Evolutionary conservation across 2,113 vertebrate species (phyloP).

Genomic region (Lamprologus callipterus): DNA sequence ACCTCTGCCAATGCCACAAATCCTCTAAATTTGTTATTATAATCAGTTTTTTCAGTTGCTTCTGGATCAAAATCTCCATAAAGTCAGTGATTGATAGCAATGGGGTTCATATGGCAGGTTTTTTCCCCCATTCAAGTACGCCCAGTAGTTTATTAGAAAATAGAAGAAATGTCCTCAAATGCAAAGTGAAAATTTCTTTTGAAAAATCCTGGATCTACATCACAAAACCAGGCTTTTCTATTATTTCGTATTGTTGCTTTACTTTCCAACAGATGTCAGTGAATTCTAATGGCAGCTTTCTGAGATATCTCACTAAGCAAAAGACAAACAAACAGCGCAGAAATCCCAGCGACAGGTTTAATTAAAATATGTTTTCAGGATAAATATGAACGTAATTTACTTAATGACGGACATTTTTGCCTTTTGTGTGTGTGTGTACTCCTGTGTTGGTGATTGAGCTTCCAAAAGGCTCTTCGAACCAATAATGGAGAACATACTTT

Average conservation of each 20-base stretch:
- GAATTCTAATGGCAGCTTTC: neutral
- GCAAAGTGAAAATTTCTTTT: neutral
- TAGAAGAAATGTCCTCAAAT: neutral
- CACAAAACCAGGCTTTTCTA: neutral
- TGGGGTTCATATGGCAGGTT: neutral
- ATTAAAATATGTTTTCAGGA: neutral
- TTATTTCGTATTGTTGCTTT: neutral
- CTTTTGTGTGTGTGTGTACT: neutral
- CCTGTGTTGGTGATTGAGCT: neutral
- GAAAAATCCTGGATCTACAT: neutral
- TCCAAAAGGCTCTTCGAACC: neutral
- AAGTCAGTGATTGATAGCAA: constrained; percentile 8
- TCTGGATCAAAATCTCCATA: neutral
- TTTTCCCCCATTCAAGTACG: neutral
- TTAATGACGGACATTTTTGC: neutral
- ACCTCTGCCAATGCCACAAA: constrained; percentile 3
- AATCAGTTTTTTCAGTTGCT: neutral
- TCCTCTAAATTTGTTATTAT: constrained; percentile 26
- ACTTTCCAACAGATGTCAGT: neutral
- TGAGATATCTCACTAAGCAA: neutral
- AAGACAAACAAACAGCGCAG: neutral
- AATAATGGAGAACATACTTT: constrained; percentile 54
- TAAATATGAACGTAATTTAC: neutral
- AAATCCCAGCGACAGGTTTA: neutral
- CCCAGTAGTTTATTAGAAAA: constrained; percentile 22